Percentiles rank a stretch among this genome's conserved stretches.
phyloP scores from a whole-genome alignment of 2,797 vertebrate species.

The Protosalanx chinensis region DNA sequence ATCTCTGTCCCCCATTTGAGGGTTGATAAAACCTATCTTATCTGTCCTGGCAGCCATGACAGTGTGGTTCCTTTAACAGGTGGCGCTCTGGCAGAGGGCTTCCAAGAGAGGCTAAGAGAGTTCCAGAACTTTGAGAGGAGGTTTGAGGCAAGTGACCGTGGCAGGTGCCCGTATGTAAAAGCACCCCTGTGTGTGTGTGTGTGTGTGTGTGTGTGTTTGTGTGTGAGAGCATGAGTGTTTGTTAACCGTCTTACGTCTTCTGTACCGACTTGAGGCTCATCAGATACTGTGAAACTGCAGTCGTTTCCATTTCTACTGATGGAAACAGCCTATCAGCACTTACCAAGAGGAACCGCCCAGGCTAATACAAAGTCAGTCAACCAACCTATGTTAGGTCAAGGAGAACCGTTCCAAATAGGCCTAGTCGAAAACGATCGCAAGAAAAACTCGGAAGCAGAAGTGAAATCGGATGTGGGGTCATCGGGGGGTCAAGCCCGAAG shows the following conservation, averaged over 20 bases:
- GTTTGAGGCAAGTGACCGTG: conserved; percentile 73
- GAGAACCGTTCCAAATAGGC: neutral
- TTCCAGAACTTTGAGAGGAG: conserved; percentile 78
- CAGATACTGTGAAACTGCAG: neutral
- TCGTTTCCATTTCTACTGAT: neutral
- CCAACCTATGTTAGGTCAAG: neutral
- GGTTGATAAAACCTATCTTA: neutral
- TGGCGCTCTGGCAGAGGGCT: conserved; percentile 78
- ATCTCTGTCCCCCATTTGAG: neutral
- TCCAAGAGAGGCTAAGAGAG: conserved; percentile 76
- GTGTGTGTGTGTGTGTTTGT: neutral
- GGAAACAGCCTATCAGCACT: neutral
- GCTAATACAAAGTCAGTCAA: neutral
- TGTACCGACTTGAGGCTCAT: neutral
- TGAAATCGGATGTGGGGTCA: neutral
- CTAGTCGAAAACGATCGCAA: neutral
- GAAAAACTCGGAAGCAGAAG: neutral
- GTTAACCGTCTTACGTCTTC: neutral
- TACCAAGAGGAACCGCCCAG: neutral
- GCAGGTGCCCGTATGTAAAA: neutral
- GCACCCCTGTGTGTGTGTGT: conserved; percentile 3
- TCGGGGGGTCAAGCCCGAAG: neutral
- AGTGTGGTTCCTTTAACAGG: conserved; percentile 53
- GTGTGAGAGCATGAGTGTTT: neutral
- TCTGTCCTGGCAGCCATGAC: neutral